phyloP scores from a whole-genome alignment of 2,797 vertebrate genomes.

The Babyrousa celebensis region DNA sequence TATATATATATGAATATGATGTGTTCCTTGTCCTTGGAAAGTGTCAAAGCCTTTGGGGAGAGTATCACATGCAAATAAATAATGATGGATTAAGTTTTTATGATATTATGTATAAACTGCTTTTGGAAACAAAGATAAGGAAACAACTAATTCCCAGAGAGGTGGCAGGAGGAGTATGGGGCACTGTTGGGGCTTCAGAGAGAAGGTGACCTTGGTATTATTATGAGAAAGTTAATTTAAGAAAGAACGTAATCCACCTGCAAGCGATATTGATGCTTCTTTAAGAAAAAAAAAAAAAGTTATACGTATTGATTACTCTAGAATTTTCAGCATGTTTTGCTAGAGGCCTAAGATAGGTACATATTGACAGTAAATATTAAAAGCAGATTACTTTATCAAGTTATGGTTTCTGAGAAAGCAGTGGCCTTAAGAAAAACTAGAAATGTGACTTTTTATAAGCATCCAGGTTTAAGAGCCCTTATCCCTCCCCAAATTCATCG shows the following conservation, averaged over 20 bases:
- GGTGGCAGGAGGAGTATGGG: fast-evolving
- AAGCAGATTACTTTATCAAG: constrained; percentile 27
- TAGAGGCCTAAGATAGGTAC: background rate
- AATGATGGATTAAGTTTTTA: background rate
- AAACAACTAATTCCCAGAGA: background rate
- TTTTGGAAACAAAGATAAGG: constrained; percentile 35
- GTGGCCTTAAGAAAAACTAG: constrained; percentile 32
- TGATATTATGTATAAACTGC: background rate
- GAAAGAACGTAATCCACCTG: background rate
- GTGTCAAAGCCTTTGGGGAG: background rate
- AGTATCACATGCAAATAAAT: constrained; percentile 13
- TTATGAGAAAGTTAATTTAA: background rate
- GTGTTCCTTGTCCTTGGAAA: background rate
- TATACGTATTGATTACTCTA: background rate
- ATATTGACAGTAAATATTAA: background rate
- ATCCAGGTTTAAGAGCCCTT: background rate
- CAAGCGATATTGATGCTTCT: background rate
- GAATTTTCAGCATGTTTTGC: constrained; percentile 19
- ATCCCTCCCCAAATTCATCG: background rate
- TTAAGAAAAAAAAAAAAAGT: background rate
- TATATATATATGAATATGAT: background rate
- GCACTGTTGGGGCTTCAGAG: too few species aligned
- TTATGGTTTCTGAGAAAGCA: constrained; percentile 33
- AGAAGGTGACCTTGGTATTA: background rate
- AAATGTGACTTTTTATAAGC: background rate